Evolutionary conservation across 1,140 invertebrate species (phyloP).

Genomic region (Saccostrea glomerata): DNA sequence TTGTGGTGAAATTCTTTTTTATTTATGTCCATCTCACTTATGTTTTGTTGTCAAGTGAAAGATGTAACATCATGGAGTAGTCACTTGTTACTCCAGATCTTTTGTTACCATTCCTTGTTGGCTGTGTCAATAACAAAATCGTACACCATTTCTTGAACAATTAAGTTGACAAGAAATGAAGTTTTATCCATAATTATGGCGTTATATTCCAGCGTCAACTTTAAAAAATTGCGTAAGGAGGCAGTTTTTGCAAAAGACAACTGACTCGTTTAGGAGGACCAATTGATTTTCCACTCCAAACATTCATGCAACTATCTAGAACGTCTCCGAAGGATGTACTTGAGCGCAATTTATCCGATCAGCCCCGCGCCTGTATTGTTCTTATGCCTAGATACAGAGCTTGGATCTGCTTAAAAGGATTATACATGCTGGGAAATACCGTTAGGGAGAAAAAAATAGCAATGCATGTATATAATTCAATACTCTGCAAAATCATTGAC

Average conservation of each 20-base stretch:
- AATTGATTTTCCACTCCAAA: conserved; percentile 3
- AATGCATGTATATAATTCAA: not conserved
- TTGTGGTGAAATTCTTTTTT: not conserved
- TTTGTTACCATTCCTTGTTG: too few species aligned
- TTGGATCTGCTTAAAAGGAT: not conserved
- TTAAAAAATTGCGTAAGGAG: not conserved
- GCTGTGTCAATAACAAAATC: not conserved
- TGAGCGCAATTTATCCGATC: not conserved
- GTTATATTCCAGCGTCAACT: not conserved
- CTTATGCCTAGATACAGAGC: not conserved
- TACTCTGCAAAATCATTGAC: not conserved
- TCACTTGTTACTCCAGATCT: too few species aligned
- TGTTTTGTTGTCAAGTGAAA: too few species aligned
- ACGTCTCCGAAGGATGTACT: not conserved
- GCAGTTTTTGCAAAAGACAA: not conserved
- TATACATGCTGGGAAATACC: not conserved
- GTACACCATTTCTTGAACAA: not conserved
- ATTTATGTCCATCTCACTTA: not conserved
- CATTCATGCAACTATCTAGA: not conserved
- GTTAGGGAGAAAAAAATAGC: not conserved
- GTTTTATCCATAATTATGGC: not conserved
- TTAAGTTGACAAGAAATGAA: not conserved
- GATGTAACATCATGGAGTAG: too few species aligned
- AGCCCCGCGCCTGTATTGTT: not conserved
- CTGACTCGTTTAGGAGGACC: not conserved